Evolutionary conservation across 2,113 vertebrate species (phyloP).

Genomic region (Silurus meridionalis): DNA sequence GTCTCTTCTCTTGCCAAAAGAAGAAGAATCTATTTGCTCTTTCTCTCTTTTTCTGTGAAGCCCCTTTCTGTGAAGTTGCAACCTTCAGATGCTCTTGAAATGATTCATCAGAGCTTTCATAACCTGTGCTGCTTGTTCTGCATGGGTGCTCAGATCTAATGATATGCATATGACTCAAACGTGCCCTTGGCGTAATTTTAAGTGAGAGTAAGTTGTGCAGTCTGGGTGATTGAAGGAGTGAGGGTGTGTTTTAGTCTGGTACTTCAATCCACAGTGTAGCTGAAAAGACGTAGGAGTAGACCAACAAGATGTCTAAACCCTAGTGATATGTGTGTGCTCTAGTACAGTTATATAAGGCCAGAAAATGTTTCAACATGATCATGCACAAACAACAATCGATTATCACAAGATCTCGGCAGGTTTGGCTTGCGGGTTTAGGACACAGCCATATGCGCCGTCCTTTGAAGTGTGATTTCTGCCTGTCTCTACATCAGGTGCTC

Average conservation of each 20-base stretch:
- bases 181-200: not conserved
- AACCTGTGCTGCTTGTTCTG: slow-evolving; percentile 17
- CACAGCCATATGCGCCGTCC: not conserved
- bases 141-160: slow-evolving; percentile 10
- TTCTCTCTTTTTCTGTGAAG: slow-evolving; percentile 5
- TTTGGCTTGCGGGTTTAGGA: slow-evolving; percentile 10
- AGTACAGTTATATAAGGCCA: slow-evolving; percentile 36
- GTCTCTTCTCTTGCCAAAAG: not conserved
- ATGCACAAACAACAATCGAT: slow-evolving; percentile 40
- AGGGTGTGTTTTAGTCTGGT: not conserved
- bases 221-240: not conserved
- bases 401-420: slow-evolving; percentile 31
- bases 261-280: not conserved
- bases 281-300: slow-evolving; percentile 7
- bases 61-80: not conserved
- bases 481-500: slow-evolving; percentile 27
- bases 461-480: slow-evolving; percentile 14
- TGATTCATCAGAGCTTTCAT: slow-evolving; percentile 5
- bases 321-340: slow-evolving; percentile 1
- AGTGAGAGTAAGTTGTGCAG: not conserved
- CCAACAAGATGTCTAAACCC: not conserved
- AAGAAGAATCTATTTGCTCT: not conserved
- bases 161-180: slow-evolving; percentile 12
- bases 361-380: slow-evolving; percentile 44
- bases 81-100: slow-evolving; percentile 9